phyloP scores from a whole-genome alignment of 2,797 vertebrate genomes.

The Parambassis ranga region DNA sequence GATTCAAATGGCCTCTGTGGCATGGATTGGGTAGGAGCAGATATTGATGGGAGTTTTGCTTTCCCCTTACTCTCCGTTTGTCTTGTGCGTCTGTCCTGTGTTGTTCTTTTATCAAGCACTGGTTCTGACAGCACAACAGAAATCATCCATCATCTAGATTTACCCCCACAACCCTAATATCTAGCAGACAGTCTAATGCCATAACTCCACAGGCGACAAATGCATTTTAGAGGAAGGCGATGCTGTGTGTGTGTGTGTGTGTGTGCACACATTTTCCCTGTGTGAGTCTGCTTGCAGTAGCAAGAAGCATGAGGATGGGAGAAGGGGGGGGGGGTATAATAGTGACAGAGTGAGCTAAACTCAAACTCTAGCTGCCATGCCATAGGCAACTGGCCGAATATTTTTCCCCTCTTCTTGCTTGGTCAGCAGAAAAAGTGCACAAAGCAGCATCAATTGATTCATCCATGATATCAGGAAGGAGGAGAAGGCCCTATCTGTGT shows the following conservation, averaged over 20 bases:
- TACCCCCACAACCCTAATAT: constrained; percentile 70
- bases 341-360: constrained; percentile 70
- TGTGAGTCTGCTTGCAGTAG: constrained; percentile 24
- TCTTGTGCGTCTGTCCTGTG: constrained; percentile 42
- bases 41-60: constrained; percentile 52
- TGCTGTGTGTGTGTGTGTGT: background rate
- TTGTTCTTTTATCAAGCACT: constrained; percentile 70
- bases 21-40: constrained; percentile 21
- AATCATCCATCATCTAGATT: constrained; percentile 75
- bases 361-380: constrained; percentile 67
- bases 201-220: constrained; percentile 67
- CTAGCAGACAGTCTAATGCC: constrained; percentile 69
- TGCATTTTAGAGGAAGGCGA: constrained; percentile 52
- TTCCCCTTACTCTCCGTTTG: constrained; percentile 41
- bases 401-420: constrained; percentile 25
- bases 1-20: constrained; percentile 22
- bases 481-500: constrained; percentile 49
- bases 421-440: constrained; percentile 76
- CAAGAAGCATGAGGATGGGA: constrained; percentile 22
- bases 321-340: constrained; percentile 35
- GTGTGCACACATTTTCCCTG: constrained; percentile 5
- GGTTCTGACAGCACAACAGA: constrained; percentile 67
- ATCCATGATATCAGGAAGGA: constrained; percentile 75
- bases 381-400: constrained; percentile 65
- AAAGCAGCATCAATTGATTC: constrained; percentile 77